These are phyloP conservation scores for Orgyia antiqua DNA, from an alignment of 2,888 invertebrate species.

Conservation along the genomic window DNA sequence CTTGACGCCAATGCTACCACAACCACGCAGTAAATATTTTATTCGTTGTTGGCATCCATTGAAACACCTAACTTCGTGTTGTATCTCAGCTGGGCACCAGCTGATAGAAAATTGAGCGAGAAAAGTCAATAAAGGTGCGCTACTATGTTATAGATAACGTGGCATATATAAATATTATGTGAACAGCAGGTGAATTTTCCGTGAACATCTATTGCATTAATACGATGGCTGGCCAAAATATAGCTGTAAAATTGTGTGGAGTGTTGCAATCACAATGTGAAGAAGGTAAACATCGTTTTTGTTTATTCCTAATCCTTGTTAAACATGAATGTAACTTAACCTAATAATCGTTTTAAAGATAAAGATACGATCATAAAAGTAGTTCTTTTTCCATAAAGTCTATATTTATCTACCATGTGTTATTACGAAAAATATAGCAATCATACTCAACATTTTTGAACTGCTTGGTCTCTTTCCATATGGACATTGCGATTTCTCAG, in stretches of 20 bases:
- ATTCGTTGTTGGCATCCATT: constrained; percentile 37
- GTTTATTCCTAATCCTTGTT: constrained; percentile 14
- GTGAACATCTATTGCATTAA: constrained; percentile 32
- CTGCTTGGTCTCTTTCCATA: background rate
- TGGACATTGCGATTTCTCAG: background rate
- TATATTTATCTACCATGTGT: no score
- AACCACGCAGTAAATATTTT: constrained; percentile 19
- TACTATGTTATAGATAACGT: constrained; percentile 43
- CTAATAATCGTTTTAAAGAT: no score
- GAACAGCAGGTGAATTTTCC: constrained; percentile 33
- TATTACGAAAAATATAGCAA: no score
- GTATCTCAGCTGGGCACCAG: constrained; percentile 71
- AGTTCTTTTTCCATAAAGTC: no score
- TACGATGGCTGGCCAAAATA: constrained; percentile 68
- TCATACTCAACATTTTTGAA: no score
- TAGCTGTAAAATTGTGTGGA: constrained; percentile 78
- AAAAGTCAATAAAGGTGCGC: constrained; percentile 60
- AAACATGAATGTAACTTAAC: background rate
- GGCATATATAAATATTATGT: constrained; percentile 31
- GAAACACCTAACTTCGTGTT: constrained; percentile 44
- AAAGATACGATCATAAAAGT: no score
- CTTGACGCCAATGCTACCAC: constrained; percentile 32
- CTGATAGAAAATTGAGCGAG: constrained; percentile 68
- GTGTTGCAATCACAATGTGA: constrained; percentile 67
- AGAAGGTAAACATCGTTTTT: constrained; percentile 52